Percentiles rank a stretch among this genome's conserved stretches.
These are phyloP conservation scores for Catalaphyllia jardinei DNA, from an alignment of 64 coral and sea anemone genomes.

Conservation along the genomic window DNA sequence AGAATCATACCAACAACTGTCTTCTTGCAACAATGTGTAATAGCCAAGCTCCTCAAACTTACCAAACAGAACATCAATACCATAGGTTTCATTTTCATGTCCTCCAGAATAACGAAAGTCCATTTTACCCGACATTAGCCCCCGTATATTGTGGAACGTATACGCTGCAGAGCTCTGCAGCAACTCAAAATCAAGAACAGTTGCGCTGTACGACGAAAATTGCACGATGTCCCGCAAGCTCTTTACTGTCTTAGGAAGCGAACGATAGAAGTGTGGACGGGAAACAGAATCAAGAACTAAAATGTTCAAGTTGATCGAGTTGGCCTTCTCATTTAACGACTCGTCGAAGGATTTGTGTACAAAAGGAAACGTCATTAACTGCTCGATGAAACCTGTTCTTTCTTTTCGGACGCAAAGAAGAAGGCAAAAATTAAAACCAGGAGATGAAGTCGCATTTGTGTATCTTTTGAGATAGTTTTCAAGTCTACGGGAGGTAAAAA, in stretches of 20 bases:
- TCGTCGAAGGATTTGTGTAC: neutral
- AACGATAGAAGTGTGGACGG: constrained; percentile 70
- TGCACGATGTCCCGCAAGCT: constrained; percentile 44
- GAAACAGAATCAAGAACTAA: constrained; percentile 73
- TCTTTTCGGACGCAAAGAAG: constrained; percentile 34
- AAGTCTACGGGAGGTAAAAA: constrained; percentile 4
- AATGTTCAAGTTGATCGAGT: constrained; percentile 64
- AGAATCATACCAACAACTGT: constrained; percentile 78
- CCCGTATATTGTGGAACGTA: constrained; percentile 53
- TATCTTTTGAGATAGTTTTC: constrained; percentile 40
- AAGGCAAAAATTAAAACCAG: constrained; percentile 52
- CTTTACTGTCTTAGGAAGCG: constrained; percentile 49
- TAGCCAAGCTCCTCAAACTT: constrained; percentile 56
- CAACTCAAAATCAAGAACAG: constrained; percentile 74
- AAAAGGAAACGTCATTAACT: constrained; percentile 32
- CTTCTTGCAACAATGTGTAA: constrained; percentile 73
- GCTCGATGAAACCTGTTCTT: constrained; percentile 20
- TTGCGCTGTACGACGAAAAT: constrained; percentile 2
- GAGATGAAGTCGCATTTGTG: neutral
- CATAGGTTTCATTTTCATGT: constrained; percentile 34
- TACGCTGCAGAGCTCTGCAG: constrained; percentile 68
- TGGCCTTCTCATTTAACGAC: neutral
- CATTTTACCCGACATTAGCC: constrained; percentile 53
- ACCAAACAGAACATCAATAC: constrained; percentile 52
- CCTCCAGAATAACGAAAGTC: constrained; percentile 20